These are phyloP conservation scores for Larimichthys polyactis DNA, from an alignment of 2,113 vertebrate genomes.

Conservation along the genomic window DNA sequence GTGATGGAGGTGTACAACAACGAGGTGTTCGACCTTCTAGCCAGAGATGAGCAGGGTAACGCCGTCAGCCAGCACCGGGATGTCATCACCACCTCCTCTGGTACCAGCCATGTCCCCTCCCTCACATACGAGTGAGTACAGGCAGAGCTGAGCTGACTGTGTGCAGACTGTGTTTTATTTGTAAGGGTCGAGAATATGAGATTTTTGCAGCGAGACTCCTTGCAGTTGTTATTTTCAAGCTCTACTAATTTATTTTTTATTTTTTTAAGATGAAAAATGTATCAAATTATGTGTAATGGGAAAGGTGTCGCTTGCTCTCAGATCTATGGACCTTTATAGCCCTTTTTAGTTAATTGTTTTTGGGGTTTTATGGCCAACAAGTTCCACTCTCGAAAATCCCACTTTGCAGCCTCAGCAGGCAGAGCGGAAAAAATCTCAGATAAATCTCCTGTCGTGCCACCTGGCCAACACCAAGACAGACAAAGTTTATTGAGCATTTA, in stretches of 20 bases:
- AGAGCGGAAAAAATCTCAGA: background rate
- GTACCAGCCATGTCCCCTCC: slow-evolving; percentile 78
- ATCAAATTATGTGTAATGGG: background rate
- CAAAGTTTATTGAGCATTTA: background rate
- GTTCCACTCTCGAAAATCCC: background rate
- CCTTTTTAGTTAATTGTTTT: background rate
- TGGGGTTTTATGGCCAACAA: background rate
- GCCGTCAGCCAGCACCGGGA: slow-evolving; percentile 75
- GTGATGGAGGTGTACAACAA: slow-evolving; percentile 91
- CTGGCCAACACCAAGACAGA: background rate
- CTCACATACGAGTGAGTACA: slow-evolving; percentile 84
- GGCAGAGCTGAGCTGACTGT: background rate
- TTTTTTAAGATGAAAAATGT: background rate
- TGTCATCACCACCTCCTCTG: slow-evolving; percentile 82
- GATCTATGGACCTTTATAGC: background rate
- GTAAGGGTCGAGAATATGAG: background rate
- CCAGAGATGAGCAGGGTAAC: slow-evolving; percentile 77
- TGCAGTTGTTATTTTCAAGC: background rate
- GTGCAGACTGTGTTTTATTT: background rate
- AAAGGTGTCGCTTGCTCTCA: background rate
- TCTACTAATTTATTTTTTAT: background rate
- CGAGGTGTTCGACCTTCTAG: slow-evolving; percentile 89
- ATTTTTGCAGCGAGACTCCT: background rate
- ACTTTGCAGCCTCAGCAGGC: background rate
- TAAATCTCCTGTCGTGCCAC: background rate